A percentile compares a stretch with the other conserved stretches of the same genome.
These are phyloP conservation scores for Scrobipalpa costella DNA, from an alignment of 2,888 invertebrate species.

Conservation along the genomic window DNA sequence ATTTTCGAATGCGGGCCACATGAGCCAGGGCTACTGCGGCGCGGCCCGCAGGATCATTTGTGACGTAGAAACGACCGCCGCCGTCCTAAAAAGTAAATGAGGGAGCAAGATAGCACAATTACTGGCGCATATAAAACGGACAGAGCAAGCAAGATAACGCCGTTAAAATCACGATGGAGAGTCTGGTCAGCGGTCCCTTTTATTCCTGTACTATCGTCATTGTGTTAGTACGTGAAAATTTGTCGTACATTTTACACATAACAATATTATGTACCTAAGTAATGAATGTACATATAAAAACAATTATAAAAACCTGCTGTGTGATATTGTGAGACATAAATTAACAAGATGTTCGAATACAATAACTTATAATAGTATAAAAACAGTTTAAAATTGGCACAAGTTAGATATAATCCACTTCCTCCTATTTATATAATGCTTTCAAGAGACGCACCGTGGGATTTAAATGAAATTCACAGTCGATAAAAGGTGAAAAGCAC, in stretches of 20 bases:
- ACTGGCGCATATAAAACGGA: conserved; percentile 10
- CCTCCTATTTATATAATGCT: not conserved
- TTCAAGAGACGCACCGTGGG: not conserved
- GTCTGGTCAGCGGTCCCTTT: conserved; percentile 25
- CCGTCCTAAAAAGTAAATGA: conserved; percentile 37
- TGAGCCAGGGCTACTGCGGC: conserved; percentile 52
- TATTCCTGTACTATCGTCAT: conserved; percentile 15
- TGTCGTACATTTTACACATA: not conserved
- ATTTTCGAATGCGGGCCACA: conserved; percentile 59
- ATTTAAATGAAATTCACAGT: conserved; percentile 4
- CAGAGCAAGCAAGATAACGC: not conserved
- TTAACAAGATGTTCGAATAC: no score
- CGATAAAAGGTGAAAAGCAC: conserved; percentile 6
- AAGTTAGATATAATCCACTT: not conserved
- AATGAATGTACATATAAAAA: no score
- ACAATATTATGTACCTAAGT: not conserved
- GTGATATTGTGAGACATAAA: no score
- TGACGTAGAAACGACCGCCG: conserved; percentile 36
- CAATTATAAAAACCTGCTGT: no score
- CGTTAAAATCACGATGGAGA: conserved; percentile 29
- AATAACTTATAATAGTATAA: no score
- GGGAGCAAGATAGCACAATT: conserved; percentile 36
- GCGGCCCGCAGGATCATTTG: conserved; percentile 36
- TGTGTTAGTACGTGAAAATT: conserved; percentile 1
- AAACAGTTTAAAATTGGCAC: not conserved